Evolutionary conservation across 2,888 invertebrate genomes (phyloP).

Genomic region (Mellilla xanthometata): DNA sequence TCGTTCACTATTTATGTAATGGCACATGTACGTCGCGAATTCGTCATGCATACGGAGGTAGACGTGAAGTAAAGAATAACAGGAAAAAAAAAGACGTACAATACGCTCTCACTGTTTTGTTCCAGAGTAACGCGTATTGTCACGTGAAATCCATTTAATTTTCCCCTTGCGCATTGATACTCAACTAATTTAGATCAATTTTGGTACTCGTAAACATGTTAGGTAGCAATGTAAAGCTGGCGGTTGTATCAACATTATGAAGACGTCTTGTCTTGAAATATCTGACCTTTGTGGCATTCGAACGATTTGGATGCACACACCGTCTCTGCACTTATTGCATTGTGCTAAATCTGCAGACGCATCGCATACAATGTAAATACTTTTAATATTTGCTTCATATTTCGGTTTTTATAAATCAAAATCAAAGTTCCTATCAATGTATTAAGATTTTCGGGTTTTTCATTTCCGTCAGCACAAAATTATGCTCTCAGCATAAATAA

Average conservation of each 20-base stretch:
- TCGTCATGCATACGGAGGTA: constrained; percentile 19
- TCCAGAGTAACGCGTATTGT: constrained; percentile 12
- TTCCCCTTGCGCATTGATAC: constrained; percentile 34
- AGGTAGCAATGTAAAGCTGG: constrained; percentile 12
- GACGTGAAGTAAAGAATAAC: constrained; percentile 3
- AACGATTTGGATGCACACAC: neutral
- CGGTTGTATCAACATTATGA: constrained; percentile 5
- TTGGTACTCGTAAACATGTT: constrained; percentile 28
- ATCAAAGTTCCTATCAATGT: too few species aligned
- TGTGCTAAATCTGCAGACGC: constrained; percentile 6
- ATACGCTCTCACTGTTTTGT: too few species aligned
- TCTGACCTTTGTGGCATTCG: constrained; percentile 17
- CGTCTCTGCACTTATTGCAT: neutral
- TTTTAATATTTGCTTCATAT: too few species aligned
- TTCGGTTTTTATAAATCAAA: too few species aligned
- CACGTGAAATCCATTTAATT: constrained; percentile 46
- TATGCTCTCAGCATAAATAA: too few species aligned
- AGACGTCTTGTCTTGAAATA: constrained; percentile 14
- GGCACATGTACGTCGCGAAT: constrained; percentile 10
- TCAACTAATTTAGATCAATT: constrained; percentile 53
- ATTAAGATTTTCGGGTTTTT: too few species aligned
- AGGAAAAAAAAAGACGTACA: constrained; percentile 3
- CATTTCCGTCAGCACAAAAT: too few species aligned
- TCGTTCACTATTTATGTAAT: constrained; percentile 17
- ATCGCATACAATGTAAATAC: too few species aligned